Base-by-base conservation (phyloP, 1,140 invertebrate genomes). In the Maniola jurtina region DNA sequence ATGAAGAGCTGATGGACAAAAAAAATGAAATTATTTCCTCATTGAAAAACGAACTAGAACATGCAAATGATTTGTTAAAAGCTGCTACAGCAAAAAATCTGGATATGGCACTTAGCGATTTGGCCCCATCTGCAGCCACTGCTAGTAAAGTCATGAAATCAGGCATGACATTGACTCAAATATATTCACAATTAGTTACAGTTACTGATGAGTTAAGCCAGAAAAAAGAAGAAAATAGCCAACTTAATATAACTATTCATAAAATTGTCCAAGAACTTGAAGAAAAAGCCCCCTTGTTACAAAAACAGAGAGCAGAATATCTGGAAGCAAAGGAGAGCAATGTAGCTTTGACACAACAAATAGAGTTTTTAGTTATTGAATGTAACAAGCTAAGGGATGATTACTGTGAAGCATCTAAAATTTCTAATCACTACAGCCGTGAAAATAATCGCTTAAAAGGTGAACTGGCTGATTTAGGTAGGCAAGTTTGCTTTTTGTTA, bases 141-240 rank as follows among this genome's bases (percentile, higher is more conserved):
- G 94, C 96, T 11, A 96, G 95, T 83, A 94, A 94, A 75, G 83
- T 93, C 33, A 92, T 98, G 1, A 96, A 97, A 84, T 95, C 95
- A 50, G 96, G 97, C 16, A 94, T 97, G 91, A 96, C 96, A 25
- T 88, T 98, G 1, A 98, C 97, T 6, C 96, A 98, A 91, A 95
- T 99, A 64, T 98, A 98, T 88, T 95, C 94, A 7, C 93, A 97
- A 78, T 95, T 98, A 81, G 95, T 96, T 0, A 94, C 95, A 73
- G 91, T 94, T 0, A 92, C 93, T 15, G 96, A 98, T 77, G 94
- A 96, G 73, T 84, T 98, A 11, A 85, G 93, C 60, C 77, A 93
- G 25, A 94, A 95, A 77, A 95, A 95, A 80, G 94, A 95, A 79
- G 96, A 98, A 86, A 97, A 96, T 79, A 92, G 94, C 61, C 92